A percentile compares a stretch with the other conserved stretches of the same genome.
phyloP scores from a whole-genome alignment of 2,888 invertebrate genomes.

The Dryomyza anilis region DNA sequence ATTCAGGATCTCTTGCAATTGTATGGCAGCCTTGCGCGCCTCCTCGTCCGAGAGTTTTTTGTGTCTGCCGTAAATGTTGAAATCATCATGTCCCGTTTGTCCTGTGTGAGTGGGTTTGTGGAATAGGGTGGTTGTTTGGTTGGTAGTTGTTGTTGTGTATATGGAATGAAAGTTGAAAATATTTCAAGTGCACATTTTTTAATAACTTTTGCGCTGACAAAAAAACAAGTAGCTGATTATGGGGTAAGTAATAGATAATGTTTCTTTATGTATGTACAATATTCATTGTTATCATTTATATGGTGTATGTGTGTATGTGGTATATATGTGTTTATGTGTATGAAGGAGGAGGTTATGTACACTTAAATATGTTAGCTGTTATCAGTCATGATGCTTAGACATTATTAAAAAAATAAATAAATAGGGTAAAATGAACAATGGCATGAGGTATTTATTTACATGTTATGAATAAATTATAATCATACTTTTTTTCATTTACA shows the following conservation, averaged over 20 bases:
- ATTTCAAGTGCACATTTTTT: no score
- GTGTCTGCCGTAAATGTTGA: constrained; percentile 57
- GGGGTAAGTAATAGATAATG: no score
- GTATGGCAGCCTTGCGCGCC: constrained; percentile 52
- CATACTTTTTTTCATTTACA: no score
- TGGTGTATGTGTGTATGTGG: constrained; percentile 3
- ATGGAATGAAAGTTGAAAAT: constrained; percentile 3
- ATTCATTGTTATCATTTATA: neutral
- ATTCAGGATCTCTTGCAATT: constrained; percentile 56
- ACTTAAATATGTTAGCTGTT: neutral
- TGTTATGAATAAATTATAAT: no score
- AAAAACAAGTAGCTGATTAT: no score
- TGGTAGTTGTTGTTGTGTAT: neutral
- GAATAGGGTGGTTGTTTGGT: neutral
- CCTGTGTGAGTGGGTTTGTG: constrained; percentile 20
- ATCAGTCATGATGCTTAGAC: neutral
- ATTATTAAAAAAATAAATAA: no score
- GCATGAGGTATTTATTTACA: no score
- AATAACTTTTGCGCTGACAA: no score
- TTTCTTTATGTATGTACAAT: constrained; percentile 28
- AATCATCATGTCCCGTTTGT: constrained; percentile 46
- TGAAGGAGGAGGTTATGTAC: neutral
- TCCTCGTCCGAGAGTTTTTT: constrained; percentile 54
- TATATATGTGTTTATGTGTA: no score
- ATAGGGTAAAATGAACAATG: no score